These are phyloP conservation scores for Chloroceryle aenea DNA, from an alignment of 2,113 vertebrate species.

Conservation along the genomic window DNA sequence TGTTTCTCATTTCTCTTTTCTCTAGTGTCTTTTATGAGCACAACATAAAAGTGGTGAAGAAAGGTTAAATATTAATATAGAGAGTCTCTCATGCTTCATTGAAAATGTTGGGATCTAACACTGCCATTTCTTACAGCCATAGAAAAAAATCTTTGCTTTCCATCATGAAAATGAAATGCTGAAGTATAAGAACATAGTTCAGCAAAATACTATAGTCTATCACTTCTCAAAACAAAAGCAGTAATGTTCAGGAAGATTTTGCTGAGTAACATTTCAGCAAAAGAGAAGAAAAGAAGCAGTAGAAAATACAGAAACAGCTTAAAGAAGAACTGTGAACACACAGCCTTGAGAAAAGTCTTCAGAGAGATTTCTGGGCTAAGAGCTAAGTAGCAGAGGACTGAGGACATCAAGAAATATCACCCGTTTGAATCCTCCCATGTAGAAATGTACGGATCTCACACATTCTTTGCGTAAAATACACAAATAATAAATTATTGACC, in stretches of 20 bases:
- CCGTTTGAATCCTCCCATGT: not conserved
- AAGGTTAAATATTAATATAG: slow-evolving; percentile 14
- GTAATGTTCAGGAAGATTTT: not conserved
- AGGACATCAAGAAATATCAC: not conserved
- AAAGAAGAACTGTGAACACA: not conserved
- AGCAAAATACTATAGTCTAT: not conserved
- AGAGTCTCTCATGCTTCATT: not conserved
- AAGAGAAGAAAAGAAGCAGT: not conserved
- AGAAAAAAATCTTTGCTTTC: not conserved
- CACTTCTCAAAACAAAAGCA: not conserved
- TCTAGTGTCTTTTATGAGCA: not conserved
- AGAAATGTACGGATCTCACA: not conserved
- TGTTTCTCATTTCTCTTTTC: not conserved
- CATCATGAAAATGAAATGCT: not conserved
- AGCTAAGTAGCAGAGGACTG: not conserved
- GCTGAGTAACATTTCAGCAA: not conserved
- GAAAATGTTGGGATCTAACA: not conserved
- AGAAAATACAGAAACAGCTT: not conserved
- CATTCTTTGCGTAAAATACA: not conserved
- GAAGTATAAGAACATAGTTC: not conserved
- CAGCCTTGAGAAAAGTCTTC: not conserved
- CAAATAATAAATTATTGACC: not conserved
- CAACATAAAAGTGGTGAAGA: not conserved
- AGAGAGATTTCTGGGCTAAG: not conserved
- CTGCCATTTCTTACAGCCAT: not conserved